Evolutionary conservation across 2,113 vertebrate genomes (phyloP).

Genomic region (Bucco capensis): DNA sequence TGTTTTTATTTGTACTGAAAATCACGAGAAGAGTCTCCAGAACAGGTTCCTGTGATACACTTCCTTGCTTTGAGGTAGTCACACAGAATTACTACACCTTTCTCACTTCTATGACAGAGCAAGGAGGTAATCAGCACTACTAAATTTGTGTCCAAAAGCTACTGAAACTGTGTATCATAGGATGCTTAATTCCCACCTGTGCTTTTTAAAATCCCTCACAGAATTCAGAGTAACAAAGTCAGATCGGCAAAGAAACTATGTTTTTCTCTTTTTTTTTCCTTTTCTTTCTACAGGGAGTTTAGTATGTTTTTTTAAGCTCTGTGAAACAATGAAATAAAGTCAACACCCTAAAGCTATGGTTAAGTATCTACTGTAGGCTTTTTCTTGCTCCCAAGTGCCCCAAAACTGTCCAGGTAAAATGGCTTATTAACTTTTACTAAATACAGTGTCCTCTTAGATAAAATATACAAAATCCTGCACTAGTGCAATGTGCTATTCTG

Average conservation of each 20-base stretch:
- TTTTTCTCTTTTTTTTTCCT: too few relatives aligned
- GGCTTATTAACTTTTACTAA: neutral
- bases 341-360: neutral
- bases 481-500: neutral
- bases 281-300: neutral
- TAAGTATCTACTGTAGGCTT: too few relatives aligned
- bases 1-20: neutral
- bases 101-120: neutral
- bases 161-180: neutral
- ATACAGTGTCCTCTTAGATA: neutral
- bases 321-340: neutral
- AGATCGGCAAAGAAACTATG: neutral
- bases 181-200: neutral
- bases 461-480: neutral
- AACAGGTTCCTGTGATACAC: neutral
- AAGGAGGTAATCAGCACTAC: neutral
- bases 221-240: neutral
- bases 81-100: neutral
- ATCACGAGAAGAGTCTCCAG: neutral
- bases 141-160: neutral
- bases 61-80: neutral
- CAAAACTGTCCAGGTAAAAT: neutral
- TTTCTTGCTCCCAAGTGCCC: neutral
- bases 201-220: neutral
- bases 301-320: neutral